These are phyloP conservation scores for Oplegnathus fasciatus DNA, from an alignment of 2,113 vertebrate species.

Conservation along the genomic window DNA sequence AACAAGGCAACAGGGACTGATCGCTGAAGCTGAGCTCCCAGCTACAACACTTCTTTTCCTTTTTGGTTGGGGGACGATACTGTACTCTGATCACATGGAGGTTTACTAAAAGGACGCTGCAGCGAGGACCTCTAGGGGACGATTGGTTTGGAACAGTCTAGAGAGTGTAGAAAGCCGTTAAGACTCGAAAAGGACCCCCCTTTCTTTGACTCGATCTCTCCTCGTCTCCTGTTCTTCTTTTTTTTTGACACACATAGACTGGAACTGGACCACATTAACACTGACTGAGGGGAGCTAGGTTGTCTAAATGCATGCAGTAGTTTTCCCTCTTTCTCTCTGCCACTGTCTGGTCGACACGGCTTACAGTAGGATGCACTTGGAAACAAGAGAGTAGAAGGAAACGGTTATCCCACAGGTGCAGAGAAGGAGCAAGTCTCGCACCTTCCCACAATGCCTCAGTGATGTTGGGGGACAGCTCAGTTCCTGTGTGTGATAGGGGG, in stretches of 20 bases:
- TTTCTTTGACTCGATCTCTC: constrained; percentile 44
- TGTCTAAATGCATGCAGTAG: constrained; percentile 81
- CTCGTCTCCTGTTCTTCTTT: constrained; percentile 66
- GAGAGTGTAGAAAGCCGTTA: constrained; percentile 73
- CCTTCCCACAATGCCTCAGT: constrained; percentile 65
- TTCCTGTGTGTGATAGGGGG: constrained; percentile 63
- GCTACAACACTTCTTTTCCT: constrained; percentile 38
- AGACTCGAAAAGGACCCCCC: constrained; percentile 54
- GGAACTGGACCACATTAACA: constrained; percentile 78
- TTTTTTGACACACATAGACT: constrained; percentile 72
- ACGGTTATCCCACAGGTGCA: constrained; percentile 43
- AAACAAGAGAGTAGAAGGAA: constrained; percentile 63
- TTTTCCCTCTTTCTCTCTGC: constrained; percentile 57
- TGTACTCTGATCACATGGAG: constrained; percentile 57
- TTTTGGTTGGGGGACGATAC: constrained; percentile 29
- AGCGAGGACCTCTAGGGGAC: constrained; percentile 71
- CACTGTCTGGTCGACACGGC: constrained; percentile 63
- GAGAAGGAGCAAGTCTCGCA: constrained; percentile 44
- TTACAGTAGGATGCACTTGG: constrained; percentile 76
- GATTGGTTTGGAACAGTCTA: constrained; percentile 78
- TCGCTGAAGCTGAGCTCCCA: constrained; percentile 43
- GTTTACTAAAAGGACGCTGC: constrained; percentile 78
- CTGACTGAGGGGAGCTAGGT: constrained; percentile 75
- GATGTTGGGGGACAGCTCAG: constrained; percentile 61
- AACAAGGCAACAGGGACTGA: constrained; percentile 62